phyloP scores from a whole-genome alignment of 2,113 vertebrate species.

The Falcunculus frontatus region DNA sequence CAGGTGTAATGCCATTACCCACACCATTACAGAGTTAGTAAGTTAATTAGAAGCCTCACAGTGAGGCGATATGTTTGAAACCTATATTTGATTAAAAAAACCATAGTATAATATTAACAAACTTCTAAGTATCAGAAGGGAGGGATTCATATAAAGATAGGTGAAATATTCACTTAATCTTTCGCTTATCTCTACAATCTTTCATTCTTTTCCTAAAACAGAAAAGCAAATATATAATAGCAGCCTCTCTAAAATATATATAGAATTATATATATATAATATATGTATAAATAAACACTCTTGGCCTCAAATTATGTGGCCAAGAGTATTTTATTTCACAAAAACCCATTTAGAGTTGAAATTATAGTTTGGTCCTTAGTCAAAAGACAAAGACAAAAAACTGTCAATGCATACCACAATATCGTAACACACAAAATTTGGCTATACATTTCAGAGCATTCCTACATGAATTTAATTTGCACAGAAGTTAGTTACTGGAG shows the following conservation, averaged over 20 bases:
- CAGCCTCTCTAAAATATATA: neutral
- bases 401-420: neutral
- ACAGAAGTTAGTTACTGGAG: neutral
- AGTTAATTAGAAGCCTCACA: neutral
- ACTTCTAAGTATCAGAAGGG: neutral
- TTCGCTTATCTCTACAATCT: neutral
- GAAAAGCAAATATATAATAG: neutral
- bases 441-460: neutral
- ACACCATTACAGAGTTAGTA: neutral
- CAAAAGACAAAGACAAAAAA: neutral
- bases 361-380: neutral
- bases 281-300: no score
- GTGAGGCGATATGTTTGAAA: neutral
- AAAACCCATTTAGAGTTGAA: neutral
- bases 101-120: neutral
- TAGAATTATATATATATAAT: no score
- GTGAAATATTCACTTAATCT: neutral
- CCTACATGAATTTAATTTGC: neutral
- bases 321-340: neutral
- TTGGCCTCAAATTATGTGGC: neutral
- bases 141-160: neutral
- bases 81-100: neutral
- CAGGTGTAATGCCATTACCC: neutral
- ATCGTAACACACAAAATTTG: neutral
- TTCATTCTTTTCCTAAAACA: neutral